Evolutionary conservation across 2,888 invertebrate genomes (phyloP), one percentile per base, ranked within the genome.

Genomic region (Lasioglossum pauxillum): DNA sequence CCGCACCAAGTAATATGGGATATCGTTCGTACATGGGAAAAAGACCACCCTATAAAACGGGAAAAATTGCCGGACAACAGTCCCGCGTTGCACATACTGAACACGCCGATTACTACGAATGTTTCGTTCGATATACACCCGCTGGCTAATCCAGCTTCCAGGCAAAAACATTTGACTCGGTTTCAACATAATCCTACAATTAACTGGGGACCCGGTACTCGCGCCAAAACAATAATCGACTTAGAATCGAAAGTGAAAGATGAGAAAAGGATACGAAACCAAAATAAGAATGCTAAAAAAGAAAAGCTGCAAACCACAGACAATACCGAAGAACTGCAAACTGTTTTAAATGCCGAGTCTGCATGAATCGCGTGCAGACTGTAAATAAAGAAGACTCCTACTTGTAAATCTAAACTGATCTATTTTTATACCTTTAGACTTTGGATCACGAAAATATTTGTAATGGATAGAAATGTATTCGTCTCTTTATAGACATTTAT

Each of bases 141-240:
- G 0, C 96, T 97, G 64, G 98, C 99, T 0, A 98, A 98, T 95
- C 99, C 99, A 0, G 94, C 95, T 74, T 99, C 98, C 49, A 96
- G 98, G 10, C 96, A 96, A 88, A 96, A 96, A 79, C 97, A 97
- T 0, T 95, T 98, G 38, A 96, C 98, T 1, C 96, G 99, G 67
- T 99, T 98, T 95, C 99, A 98, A 95, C 96, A 96, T 90, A 99
- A 99, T 96, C 99, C 99, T 0, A 95, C 97, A 46, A 97, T 97
- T 0, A 96, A 97, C 95, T 99, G 99, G 99, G 99, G 99, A 0
- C 99, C 99, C 0, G 99, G 99, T 75, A 97, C 97, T 0, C 96
- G 97, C 90, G 97, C 98, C 0, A 97, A 96, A 35, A 97, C 97
- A 31, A 98, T 98, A 98, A 72, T 90, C 10, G 76, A 89, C 75